A percentile compares a stretch with the other conserved stretches of the same genome.
phyloP scores from a whole-genome alignment of 2,797 vertebrate genomes.

The Falco rusticolus region DNA sequence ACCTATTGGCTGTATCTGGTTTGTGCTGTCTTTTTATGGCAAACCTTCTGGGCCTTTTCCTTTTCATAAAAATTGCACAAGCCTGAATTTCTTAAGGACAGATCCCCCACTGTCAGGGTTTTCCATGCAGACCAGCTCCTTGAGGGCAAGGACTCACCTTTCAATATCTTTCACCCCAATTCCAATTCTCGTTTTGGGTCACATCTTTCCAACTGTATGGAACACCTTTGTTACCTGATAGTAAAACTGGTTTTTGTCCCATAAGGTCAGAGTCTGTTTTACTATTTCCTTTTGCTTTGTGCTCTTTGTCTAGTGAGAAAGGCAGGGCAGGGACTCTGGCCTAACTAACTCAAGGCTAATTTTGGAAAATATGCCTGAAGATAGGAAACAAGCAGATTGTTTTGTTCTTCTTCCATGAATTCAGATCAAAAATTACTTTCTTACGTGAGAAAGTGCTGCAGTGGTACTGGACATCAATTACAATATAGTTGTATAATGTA shows the following conservation, averaged over 20 bases:
- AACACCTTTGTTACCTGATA: neutral
- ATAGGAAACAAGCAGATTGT: neutral
- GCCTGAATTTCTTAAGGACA: neutral
- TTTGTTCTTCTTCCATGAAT: neutral
- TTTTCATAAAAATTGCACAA: neutral
- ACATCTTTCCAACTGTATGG: neutral
- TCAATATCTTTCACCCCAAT: neutral
- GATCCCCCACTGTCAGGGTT: neutral
- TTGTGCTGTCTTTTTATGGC: neutral
- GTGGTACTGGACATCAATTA: neutral
- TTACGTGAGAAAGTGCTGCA: neutral
- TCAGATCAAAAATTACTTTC: neutral
- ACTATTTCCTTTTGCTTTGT: neutral
- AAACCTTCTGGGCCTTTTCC: neutral
- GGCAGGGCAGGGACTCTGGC: neutral
- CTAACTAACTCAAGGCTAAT: neutral
- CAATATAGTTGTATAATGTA: neutral
- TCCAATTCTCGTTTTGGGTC: neutral
- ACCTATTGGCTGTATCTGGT: neutral
- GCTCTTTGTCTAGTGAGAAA: neutral
- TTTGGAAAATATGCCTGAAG: neutral
- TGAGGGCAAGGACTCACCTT: neutral
- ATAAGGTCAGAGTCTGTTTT: neutral
- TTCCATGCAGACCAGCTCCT: neutral
- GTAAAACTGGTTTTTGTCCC: neutral